Percentiles rank a stretch among this genome's conserved stretches.
Evolutionary conservation across 1,140 invertebrate genomes (phyloP).

Genomic region (Maconellicoccus hirsutus): DNA sequence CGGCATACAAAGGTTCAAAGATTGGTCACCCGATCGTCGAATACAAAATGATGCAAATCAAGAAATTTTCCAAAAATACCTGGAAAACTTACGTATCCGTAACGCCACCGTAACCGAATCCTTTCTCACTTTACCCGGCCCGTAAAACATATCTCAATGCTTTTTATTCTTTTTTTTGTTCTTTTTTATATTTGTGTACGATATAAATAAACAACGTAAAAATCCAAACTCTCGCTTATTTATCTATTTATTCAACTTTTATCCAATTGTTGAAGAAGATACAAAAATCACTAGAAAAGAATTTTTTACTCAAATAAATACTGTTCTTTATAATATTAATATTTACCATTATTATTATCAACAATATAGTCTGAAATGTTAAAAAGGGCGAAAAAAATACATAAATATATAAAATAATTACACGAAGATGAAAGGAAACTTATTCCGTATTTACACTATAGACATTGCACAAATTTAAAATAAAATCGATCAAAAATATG

Average conservation of each 20-base stretch:
- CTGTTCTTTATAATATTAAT: slow-evolving; percentile 20
- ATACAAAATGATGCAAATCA: slow-evolving; percentile 57
- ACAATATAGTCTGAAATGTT: slow-evolving; percentile 18
- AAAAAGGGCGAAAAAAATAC: slow-evolving; percentile 13
- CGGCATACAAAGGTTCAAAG: slow-evolving; percentile 67
- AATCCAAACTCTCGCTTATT: neutral
- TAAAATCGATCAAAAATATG: neutral
- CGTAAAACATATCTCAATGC: too few relatives aligned
- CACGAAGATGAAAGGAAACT: neutral
- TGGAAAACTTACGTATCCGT: slow-evolving; percentile 57
- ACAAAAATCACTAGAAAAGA: slow-evolving; percentile 22
- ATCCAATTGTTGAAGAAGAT: slow-evolving; percentile 14
- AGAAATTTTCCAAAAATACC: slow-evolving; percentile 69
- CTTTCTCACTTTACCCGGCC: too few relatives aligned
- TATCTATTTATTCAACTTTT: slow-evolving; percentile 18
- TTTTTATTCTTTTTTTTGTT: too few relatives aligned
- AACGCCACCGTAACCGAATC: slow-evolving; percentile 36
- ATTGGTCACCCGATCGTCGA: slow-evolving; percentile 70
- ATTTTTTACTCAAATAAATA: slow-evolving; percentile 16
- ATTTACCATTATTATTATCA: slow-evolving; percentile 20
- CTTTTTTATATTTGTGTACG: too few relatives aligned
- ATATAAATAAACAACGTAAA: too few relatives aligned
- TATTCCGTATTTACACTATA: neutral
- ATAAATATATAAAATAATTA: slow-evolving; percentile 11
- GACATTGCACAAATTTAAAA: neutral